Evolutionary conservation across 2,888 invertebrate species (phyloP).

Genomic region (Ypsolopha sequella): DNA sequence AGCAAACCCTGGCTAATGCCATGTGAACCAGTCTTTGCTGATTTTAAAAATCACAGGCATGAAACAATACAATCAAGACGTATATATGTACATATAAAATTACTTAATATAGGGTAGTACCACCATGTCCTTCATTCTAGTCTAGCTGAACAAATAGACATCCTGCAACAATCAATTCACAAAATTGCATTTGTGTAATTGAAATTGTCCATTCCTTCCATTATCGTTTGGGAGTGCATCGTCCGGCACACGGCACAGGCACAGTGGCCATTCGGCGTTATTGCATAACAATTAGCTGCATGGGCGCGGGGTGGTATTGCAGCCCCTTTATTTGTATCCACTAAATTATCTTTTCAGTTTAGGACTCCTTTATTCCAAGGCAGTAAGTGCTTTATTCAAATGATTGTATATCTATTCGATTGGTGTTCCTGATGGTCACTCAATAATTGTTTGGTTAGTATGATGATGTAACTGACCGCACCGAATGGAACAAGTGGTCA

Average conservation of each 20-base stretch:
- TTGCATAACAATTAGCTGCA: constrained; percentile 43
- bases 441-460: constrained; percentile 17
- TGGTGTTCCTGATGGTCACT: neutral
- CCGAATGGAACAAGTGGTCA: constrained; percentile 29
- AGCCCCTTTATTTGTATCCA: constrained; percentile 1
- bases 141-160: too few relatives aligned
- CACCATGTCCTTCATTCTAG: too few relatives aligned
- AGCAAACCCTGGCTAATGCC: too few relatives aligned
- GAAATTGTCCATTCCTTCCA: neutral
- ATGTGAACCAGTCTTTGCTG: too few relatives aligned
- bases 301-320: constrained; percentile 5
- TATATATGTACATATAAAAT: neutral
- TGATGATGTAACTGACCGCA: constrained; percentile 31
- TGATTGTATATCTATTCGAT: neutral
- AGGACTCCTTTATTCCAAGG: neutral
- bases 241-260: too few relatives aligned
- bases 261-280: constrained; percentile 51
- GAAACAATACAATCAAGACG: neutral
- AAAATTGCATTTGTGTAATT: neutral
- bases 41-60: too few relatives aligned
- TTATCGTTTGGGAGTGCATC: constrained; percentile 5
- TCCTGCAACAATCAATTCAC: too few relatives aligned
- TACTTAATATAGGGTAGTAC: too few relatives aligned
- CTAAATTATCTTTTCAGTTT: neutral
- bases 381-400: neutral